Base-by-base conservation (phyloP, 2,113 vertebrate species). In the Cynocephalus volans region DNA sequence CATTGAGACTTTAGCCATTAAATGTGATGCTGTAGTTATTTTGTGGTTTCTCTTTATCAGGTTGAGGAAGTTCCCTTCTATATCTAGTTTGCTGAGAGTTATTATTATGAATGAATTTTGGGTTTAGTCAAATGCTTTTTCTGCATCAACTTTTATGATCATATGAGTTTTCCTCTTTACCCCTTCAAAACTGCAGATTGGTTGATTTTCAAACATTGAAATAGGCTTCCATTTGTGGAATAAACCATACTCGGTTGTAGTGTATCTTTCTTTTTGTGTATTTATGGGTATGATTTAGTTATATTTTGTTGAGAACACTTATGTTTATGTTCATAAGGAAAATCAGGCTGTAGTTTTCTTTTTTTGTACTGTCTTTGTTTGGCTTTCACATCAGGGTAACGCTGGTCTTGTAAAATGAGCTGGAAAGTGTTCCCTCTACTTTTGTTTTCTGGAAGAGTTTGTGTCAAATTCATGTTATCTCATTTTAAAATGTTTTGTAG, bases 381-480 rank as follows among this genome's bases (percentile, higher is more conserved):
- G 41, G 60, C 67, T 62, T 73, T 83, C 52, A n/a, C 82, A 50
- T 72, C 36, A 45, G 70, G 11, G 23, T 73, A 24, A 73, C 45
- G 36, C 21, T 73, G 56, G 24, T 18, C 69, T 92, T 75, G 62
- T 31, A 75, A 84, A 85, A 65, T 85, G 26, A 93, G 28, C 19
- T 65, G 24, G 36, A 14, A 76, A 45, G 18, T 26, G 28, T 56
- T 92, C n/a, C 18, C 19, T 76, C 70, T 14, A 67, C 48, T 67
- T 76, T 67, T 67, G 33, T 84, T 76, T 85, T 85, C 58, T 77
- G 82, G 58, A 54, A 41, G 60, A 28, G 48, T 90, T 90, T 80
- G 23, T 79, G 50, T 52, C 19, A 31, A 90, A 67, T 23, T 33
- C 18, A 36, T 24, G 33, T 75, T 75, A 64, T 64, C 19, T 65